Evolutionary conservation across 2,797 vertebrate genomes (phyloP).

Genomic region (Chanos chanos): DNA sequence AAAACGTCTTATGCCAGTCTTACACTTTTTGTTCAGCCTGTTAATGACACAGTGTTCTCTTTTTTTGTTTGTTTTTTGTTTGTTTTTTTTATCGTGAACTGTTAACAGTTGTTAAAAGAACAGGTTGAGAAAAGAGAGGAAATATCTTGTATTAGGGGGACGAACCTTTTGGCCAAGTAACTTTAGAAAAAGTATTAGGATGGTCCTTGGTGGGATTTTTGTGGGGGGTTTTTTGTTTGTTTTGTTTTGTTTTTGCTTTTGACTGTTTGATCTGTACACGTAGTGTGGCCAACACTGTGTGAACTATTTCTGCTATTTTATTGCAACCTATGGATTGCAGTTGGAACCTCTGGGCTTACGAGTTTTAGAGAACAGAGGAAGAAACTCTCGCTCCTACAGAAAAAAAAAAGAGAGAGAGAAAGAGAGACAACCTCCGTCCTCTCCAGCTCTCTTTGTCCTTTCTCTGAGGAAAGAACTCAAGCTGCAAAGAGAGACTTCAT

Average conservation of each 20-base stretch:
- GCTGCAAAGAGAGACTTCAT: conserved; percentile 27
- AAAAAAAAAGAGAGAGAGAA: conserved; percentile 23
- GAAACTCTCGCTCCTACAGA: conserved; percentile 26
- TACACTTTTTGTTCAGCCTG: conserved; percentile 65
- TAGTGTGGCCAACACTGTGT: conserved; percentile 65
- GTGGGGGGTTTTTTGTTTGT: conserved; percentile 58
- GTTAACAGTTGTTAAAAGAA: conserved; percentile 50
- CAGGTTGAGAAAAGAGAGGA: conserved; percentile 49
- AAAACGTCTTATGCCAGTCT: conserved; percentile 59
- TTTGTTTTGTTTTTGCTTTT: conserved; percentile 63
- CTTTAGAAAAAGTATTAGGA: conserved; percentile 73
- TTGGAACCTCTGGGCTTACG: conserved; percentile 81
- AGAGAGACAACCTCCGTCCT: conserved; percentile 30
- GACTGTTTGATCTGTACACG: conserved; percentile 62
- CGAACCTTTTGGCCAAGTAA: conserved; percentile 62
- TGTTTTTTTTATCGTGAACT: conserved; percentile 57
- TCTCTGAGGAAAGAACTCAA: conserved; percentile 48
- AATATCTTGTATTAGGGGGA: conserved; percentile 62
- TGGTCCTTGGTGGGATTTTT: conserved; percentile 61
- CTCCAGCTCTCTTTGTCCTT: conserved; percentile 37
- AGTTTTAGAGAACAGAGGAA: conserved; percentile 54
- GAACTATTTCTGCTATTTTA: conserved; percentile 65
- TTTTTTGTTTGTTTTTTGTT: conserved; percentile 61
- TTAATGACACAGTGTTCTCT: conserved; percentile 45
- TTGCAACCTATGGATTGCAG: conserved; percentile 99